Evolutionary conservation across 1,140 invertebrate genomes (phyloP).

Genomic region (Diuraphis noxia): DNA sequence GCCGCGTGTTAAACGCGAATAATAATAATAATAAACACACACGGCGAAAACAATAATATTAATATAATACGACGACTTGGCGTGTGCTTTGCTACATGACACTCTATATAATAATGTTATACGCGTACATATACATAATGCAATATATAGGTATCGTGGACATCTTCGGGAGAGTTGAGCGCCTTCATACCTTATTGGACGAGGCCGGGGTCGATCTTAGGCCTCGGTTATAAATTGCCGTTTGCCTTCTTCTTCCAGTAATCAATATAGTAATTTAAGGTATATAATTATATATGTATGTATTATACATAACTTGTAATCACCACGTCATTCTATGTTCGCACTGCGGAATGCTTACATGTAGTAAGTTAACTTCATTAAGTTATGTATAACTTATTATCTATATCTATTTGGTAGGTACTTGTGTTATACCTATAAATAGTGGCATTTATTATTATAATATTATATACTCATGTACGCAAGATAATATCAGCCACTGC

Average conservation of each 20-base stretch:
- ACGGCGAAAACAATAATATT: not conserved
- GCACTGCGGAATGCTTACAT: not conserved
- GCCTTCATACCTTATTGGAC: conserved; percentile 33
- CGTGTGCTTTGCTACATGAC: too few species aligned
- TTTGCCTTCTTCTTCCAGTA: conserved; percentile 23
- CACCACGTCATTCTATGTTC: not conserved
- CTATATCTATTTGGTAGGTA: not conserved
- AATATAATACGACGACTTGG: not conserved
- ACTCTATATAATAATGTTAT: not conserved
- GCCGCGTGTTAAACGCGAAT: conserved; percentile 8
- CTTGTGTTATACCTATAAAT: not conserved
- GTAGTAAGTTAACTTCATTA: not conserved
- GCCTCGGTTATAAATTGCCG: not conserved
- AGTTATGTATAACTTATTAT: not conserved
- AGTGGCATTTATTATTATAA: too few species aligned
- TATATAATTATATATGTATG: not conserved
- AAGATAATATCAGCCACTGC: not conserved
- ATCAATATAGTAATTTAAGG: not conserved
- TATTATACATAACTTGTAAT: not conserved
- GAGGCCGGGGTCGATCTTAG: conserved; percentile 32
- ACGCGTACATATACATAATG: not conserved
- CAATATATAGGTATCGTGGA: not conserved
- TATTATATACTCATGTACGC: fast-evolving
- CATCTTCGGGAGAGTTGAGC: conserved; percentile 19
- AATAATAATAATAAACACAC: not conserved